A percentile compares a stretch with the other conserved stretches of the same genome.
Evolutionary conservation across 64 coral and sea anemone species (phyloP).

Genomic region (Montipora cactus): DNA sequence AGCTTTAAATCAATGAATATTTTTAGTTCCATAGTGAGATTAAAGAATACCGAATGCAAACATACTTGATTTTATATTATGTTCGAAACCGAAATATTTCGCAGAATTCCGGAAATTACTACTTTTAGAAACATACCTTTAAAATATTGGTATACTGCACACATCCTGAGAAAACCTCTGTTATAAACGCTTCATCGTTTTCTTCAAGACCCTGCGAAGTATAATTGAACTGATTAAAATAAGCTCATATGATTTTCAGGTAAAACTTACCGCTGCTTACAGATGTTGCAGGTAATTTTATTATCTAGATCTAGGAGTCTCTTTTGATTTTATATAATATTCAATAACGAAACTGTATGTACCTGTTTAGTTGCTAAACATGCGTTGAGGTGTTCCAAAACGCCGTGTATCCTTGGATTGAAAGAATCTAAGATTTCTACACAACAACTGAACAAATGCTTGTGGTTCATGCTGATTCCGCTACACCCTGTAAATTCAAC

Average conservation of each 20-base stretch:
- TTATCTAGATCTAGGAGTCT: too few species aligned
- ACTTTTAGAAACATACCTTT: constrained; percentile 60
- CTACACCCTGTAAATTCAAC: constrained; percentile 12
- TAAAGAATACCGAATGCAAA: too few species aligned
- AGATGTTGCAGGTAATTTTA: too few species aligned
- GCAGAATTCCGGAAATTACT: background rate
- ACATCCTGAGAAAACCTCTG: constrained; percentile 98
- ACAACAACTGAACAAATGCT: background rate
- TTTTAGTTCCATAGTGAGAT: too few species aligned
- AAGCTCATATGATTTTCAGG: too few species aligned
- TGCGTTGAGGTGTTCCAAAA: background rate
- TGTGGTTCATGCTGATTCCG: constrained; percentile 9
- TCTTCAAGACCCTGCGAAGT: constrained; percentile 69
- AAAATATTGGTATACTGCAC: constrained; percentile 87
- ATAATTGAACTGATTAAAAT: background rate
- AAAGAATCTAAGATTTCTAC: constrained; percentile 38
- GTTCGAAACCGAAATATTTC: background rate
- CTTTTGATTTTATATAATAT: background rate
- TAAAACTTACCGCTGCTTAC: too few species aligned
- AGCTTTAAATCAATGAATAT: too few species aligned
- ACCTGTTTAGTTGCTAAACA: constrained; percentile 42
- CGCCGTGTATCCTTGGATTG: constrained; percentile 39
- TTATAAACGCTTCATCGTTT: constrained; percentile 83
- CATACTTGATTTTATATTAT: too few species aligned
- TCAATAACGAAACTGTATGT: background rate